Evolutionary conservation across 2,113 vertebrate genomes (phyloP).

Genomic region (Dromas ardeola): DNA sequence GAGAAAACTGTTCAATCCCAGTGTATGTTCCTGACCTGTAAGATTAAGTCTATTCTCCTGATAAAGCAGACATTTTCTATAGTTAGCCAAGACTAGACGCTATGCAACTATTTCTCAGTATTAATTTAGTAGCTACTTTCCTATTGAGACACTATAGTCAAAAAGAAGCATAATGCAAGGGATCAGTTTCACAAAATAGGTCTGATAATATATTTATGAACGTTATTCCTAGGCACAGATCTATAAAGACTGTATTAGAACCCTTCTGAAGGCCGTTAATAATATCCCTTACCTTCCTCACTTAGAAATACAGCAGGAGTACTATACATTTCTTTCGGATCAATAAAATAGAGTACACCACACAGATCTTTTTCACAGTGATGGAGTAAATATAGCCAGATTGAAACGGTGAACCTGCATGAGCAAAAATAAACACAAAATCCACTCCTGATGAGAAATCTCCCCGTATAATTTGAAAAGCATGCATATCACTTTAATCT

Average conservation of each 20-base stretch:
- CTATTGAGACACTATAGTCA: neutral
- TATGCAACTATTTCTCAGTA: neutral
- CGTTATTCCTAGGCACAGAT: neutral
- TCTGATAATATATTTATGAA: neutral
- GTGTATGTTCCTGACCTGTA: neutral
- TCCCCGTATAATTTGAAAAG: neutral
- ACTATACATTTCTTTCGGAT: slow-evolving; percentile 74
- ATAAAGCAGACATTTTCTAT: neutral
- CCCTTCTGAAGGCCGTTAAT: neutral
- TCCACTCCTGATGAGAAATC: neutral
- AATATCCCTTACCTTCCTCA: slow-evolving; percentile 80
- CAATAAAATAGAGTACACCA: slow-evolving; percentile 87
- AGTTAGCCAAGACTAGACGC: neutral
- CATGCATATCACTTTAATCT: neutral
- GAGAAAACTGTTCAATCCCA: neutral
- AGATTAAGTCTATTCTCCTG: neutral
- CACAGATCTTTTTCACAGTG: slow-evolving; percentile 81
- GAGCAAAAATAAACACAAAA: slow-evolving; percentile 22
- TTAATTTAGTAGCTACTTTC: neutral
- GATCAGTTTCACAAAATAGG: neutral
- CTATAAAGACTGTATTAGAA: neutral
- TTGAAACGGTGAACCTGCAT: slow-evolving; percentile 84
- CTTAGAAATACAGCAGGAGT: slow-evolving; percentile 87
- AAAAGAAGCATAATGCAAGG: neutral
- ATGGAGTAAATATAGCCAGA: slow-evolving; percentile 90